Conservation (phyloP, 2,113 vertebrate genomes). For the Malurus cyaneus region DNA sequence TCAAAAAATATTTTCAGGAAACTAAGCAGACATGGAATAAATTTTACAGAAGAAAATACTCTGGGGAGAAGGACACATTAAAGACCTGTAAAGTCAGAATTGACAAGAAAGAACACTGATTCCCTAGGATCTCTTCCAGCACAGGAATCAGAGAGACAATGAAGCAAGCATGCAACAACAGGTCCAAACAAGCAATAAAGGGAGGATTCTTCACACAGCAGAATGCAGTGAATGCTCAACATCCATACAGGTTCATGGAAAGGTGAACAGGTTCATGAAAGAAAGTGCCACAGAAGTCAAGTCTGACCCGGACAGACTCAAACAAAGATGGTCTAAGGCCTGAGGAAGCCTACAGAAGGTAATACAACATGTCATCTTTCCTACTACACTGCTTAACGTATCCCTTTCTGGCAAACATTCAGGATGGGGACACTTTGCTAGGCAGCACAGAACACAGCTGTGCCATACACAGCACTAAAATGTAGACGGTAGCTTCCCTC, state of each 20-base stretch:
- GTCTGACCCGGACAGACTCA: not conserved
- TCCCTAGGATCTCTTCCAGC: not conserved
- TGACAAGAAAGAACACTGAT: not conserved
- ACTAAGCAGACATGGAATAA: not conserved
- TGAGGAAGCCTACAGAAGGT: not conserved
- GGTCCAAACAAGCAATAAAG: not conserved
- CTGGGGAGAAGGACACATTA: rapidly evolving
- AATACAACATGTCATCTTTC: not conserved
- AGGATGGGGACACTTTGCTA: not conserved
- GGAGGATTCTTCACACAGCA: not conserved
- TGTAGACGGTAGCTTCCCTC: not conserved
- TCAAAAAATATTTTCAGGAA: not conserved
- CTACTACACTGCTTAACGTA: rapidly evolving
- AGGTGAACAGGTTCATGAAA: not conserved
- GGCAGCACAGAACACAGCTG: not conserved
- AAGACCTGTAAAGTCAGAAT: not conserved
- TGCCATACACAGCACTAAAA: not conserved
- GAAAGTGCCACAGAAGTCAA: not conserved
- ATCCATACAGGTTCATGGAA: not conserved
- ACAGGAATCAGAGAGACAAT: not conserved
- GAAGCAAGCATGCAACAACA: not conserved
- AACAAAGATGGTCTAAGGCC: not conserved
- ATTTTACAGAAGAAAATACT: not conserved
- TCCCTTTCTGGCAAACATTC: not conserved
- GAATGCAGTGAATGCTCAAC: not conserved